These are phyloP conservation scores for Cyrtorhinus lividipennis DNA, from an alignment of 1,140 invertebrate genomes.

Conservation along the genomic window DNA sequence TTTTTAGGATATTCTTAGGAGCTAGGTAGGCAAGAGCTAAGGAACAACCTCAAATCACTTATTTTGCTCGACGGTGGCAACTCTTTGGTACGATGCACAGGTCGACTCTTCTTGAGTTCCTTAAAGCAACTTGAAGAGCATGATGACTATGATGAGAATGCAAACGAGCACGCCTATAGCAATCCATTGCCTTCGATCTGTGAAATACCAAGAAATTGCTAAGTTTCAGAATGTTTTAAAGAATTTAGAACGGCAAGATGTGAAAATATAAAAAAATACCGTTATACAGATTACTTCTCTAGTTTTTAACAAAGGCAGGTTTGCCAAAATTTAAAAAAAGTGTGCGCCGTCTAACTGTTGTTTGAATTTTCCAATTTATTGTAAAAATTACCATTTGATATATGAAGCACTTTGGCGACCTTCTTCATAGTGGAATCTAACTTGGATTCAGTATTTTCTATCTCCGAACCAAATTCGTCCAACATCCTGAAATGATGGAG, in stretches of 20 bases:
- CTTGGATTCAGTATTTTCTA: slow-evolving; percentile 84
- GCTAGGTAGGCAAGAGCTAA: background rate
- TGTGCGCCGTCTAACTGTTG: background rate
- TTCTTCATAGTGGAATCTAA: slow-evolving; percentile 91
- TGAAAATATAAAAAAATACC: background rate
- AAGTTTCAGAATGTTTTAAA: background rate
- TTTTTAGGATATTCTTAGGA: background rate
- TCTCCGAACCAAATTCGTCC: slow-evolving; percentile 85
- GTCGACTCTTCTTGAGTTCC: background rate
- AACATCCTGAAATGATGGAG: slow-evolving; percentile 77
- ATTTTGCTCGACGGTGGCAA: background rate
- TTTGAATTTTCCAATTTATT: slow-evolving; percentile 9
- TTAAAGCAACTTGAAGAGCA: slow-evolving; percentile 60
- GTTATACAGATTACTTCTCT: background rate
- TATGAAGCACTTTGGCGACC: slow-evolving; percentile 86
- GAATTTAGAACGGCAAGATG: background rate
- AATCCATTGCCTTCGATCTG: slow-evolving; percentile 89
- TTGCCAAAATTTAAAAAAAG: slow-evolving; percentile 13
- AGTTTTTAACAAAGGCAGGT: background rate
- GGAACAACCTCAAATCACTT: background rate
- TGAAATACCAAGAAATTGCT: slow-evolving; percentile 32
- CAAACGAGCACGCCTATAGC: slow-evolving; percentile 72
- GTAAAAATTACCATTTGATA: slow-evolving; percentile 78
- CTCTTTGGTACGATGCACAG: background rate
- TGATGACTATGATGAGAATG: slow-evolving; percentile 75